A percentile compares a stretch with the other conserved stretches of the same genome.
phyloP scores from a whole-genome alignment of 2,113 vertebrate species.

The Lanius ludovicianus region DNA sequence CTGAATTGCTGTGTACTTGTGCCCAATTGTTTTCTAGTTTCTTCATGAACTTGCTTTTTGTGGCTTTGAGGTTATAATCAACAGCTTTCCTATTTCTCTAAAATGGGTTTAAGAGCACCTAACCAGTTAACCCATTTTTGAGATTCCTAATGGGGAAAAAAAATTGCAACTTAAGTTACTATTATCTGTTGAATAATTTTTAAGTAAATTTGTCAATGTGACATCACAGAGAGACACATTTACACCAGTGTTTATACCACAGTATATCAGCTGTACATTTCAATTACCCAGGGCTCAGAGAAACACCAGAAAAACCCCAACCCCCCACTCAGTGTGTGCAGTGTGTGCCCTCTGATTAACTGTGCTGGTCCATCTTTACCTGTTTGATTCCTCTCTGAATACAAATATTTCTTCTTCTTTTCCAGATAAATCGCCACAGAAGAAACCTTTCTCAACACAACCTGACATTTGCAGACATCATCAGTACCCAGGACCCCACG shows the following conservation, averaged over 20 bases:
- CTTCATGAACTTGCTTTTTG: background rate
- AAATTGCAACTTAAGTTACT: background rate
- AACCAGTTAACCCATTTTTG: background rate
- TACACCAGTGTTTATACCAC: background rate
- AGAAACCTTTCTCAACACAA: slow-evolving; percentile 93
- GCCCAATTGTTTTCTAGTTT: background rate
- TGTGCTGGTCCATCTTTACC: background rate
- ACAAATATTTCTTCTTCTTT: background rate
- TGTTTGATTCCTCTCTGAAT: background rate
- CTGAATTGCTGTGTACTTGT: background rate
- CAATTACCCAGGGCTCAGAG: background rate
- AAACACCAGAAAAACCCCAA: background rate
- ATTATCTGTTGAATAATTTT: background rate
- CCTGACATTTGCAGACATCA: slow-evolving; percentile 52
- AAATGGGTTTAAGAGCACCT: background rate
- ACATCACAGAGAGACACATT: background rate
- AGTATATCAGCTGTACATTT: background rate
- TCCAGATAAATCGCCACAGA: slow-evolving; percentile 84
- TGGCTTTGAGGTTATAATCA: background rate
- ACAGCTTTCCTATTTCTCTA: background rate
- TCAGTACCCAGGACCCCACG: slow-evolving; percentile 67
- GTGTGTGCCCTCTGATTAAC: background rate
- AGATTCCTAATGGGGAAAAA: background rate
- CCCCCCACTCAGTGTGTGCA: background rate
- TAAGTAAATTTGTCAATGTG: background rate